These are phyloP conservation scores for Apus apus DNA, from an alignment of 2,113 vertebrate species.

Conservation along the genomic window DNA sequence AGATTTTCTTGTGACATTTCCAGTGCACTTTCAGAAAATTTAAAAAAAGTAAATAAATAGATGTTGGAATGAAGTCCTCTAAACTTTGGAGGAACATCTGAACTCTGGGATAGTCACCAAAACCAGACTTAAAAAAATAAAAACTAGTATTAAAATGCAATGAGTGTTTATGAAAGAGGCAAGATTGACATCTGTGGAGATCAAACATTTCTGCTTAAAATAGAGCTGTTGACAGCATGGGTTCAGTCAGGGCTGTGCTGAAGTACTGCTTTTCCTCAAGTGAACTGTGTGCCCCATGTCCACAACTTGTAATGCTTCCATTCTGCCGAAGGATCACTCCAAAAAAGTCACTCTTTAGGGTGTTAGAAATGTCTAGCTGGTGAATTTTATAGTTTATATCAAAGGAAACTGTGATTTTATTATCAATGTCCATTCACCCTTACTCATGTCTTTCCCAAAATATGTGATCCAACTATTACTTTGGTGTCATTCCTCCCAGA, in stretches of 20 bases:
- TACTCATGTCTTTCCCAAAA: not conserved
- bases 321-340: not conserved
- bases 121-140: constrained; percentile 3
- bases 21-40: not conserved
- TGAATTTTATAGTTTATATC: not conserved
- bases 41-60: too few species aligned
- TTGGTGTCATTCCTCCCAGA: not conserved
- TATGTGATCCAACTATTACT: not conserved
- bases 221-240: not conserved
- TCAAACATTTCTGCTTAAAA: not conserved
- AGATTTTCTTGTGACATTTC: not conserved
- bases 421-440: not conserved
- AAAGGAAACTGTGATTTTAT: not conserved
- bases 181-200: not conserved
- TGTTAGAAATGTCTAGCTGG: not conserved
- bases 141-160: not conserved
- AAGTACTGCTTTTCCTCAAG: not conserved
- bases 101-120: constrained; percentile 19
- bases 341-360: not conserved
- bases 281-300: not conserved
- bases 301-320: not conserved
- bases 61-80: not conserved
- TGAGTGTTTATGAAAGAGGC: constrained; percentile 19
- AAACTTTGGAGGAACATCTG: constrained; percentile 1
- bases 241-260: not conserved